Evolutionary conservation across 2,797 vertebrate species (phyloP).

Genomic region (Fistularia tabacaria): DNA sequence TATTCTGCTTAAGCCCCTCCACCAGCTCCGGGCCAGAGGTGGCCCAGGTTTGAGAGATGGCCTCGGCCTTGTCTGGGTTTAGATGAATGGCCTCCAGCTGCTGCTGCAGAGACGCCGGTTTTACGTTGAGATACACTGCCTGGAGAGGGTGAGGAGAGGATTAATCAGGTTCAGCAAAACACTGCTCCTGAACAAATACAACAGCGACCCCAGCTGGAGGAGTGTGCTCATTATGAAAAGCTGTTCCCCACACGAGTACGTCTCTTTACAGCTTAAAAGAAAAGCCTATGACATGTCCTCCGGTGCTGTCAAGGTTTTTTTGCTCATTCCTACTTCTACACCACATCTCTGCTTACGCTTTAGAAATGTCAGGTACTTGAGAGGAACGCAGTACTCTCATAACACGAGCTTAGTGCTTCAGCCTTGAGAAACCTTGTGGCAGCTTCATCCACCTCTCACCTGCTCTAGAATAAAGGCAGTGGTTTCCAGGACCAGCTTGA

Average conservation of each 20-base stretch:
- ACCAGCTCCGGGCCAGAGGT: slow-evolving; percentile 82
- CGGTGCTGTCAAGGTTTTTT: too few species aligned
- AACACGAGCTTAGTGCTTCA: too few species aligned
- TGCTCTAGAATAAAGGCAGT: slow-evolving; percentile 92
- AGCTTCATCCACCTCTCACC: slow-evolving; percentile 61
- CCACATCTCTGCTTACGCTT: too few species aligned
- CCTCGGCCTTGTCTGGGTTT: slow-evolving; percentile 81
- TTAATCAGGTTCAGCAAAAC: background rate
- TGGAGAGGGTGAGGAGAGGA: slow-evolving; percentile 40
- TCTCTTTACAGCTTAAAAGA: too few species aligned
- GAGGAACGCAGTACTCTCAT: too few species aligned
- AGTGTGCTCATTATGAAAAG: background rate
- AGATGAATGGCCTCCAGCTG: slow-evolving; percentile 85
- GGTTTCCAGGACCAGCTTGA: slow-evolving; percentile 87
- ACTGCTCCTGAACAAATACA: slow-evolving; percentile 4
- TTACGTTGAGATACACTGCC: slow-evolving; percentile 93
- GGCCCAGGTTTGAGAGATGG: slow-evolving; percentile 83
- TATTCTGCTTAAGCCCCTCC: slow-evolving; percentile 86
- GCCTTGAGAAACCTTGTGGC: background rate
- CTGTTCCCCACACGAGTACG: too few species aligned
- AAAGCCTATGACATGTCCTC: too few species aligned
- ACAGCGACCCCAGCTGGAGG: slow-evolving; percentile 61
- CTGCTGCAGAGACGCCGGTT: slow-evolving; percentile 83
- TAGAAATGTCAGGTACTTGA: too few species aligned
- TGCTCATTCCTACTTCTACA: too few species aligned